Conservation (phyloP, 2,888 invertebrate species). For the Drosophila greeni region DNA sequence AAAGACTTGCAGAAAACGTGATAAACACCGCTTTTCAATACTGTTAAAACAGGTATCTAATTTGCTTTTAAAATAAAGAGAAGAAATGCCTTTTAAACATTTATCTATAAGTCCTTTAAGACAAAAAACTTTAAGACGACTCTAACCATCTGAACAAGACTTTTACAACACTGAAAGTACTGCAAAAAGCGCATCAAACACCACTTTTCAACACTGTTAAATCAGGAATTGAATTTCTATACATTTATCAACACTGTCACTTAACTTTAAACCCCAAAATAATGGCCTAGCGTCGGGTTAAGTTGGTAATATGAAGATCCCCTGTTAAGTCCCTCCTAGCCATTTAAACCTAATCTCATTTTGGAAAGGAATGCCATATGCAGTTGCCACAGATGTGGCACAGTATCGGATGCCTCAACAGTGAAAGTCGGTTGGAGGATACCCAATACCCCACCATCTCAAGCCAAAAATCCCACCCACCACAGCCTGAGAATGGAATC, state of each 20-base stretch:
- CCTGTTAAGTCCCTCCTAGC: background rate
- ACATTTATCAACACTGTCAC: background rate
- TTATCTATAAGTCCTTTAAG: background rate
- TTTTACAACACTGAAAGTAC: background rate
- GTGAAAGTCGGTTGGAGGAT: conserved; percentile 21
- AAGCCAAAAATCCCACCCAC: background rate
- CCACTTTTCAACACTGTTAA: background rate
- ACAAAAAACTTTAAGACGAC: background rate
- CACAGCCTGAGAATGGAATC: too few species aligned
- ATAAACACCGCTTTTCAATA: too few species aligned
- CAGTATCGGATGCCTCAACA: conserved; percentile 2
- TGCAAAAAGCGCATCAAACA: background rate
- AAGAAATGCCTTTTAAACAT: too few species aligned
- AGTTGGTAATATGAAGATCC: background rate
- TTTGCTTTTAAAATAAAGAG: background rate
- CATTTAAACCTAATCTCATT: background rate
- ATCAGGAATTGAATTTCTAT: background rate
- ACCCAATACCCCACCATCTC: conserved; percentile 1
- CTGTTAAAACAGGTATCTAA: background rate
- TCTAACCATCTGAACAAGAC: background rate
- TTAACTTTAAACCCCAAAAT: background rate
- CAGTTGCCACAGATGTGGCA: conserved; percentile 2
- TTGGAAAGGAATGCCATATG: background rate
- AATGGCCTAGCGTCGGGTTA: background rate
- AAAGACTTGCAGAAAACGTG: too few species aligned